Base-by-base conservation (phyloP, 2,797 vertebrate species). In the Limnodromus scolopaceus region DNA sequence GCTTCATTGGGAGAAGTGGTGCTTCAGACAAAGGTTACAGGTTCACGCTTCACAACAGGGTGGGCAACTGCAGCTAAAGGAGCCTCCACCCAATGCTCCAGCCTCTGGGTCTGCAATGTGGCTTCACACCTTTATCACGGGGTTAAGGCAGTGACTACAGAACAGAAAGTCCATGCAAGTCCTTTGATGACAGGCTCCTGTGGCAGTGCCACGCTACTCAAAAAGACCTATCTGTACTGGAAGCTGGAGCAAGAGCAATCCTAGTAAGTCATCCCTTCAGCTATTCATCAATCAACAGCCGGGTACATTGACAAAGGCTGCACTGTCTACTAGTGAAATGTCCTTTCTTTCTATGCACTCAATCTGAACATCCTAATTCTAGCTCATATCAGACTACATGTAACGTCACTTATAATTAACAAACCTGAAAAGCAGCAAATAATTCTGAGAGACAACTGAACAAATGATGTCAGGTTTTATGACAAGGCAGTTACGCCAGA, bases 361-460 rank as follows among this genome's bases (percentile, higher is more conserved):
- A 64, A 34, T 87, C 74, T 58, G 55, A 92, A 87, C 27, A 23
- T 45, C 6, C 1, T 84, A 92, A 91, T 79, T 93, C 81, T 30
- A 80, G 68, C 57, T 89, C 61, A 0, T 75, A 93, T 85, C 81
- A 91, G 74, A 80, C 77, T 76, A 27, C 0, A 1, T 28, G 48
- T 71, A 96, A 87, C 1, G 0, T 71, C 93, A 87, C 66, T 93
- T 96, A 80, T 41, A 91, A 96, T 95, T 89, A 95, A 89, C 53
- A 85, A 87, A 49, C 25, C 81, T 91, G 64, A 93, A 96, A 95
- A 96, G 81, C 61, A 83, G 81, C 87, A 96, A 92, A 83, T 88
- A 96, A 94, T 91, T 95, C 86, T 84, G 77, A 93, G 79, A 92
- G 84, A 95, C 92, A 94, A 91, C 38, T 41, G 88, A 97, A 91